Conservation (phyloP, 2,888 invertebrate genomes). For the Drosophila ochracea region DNA sequence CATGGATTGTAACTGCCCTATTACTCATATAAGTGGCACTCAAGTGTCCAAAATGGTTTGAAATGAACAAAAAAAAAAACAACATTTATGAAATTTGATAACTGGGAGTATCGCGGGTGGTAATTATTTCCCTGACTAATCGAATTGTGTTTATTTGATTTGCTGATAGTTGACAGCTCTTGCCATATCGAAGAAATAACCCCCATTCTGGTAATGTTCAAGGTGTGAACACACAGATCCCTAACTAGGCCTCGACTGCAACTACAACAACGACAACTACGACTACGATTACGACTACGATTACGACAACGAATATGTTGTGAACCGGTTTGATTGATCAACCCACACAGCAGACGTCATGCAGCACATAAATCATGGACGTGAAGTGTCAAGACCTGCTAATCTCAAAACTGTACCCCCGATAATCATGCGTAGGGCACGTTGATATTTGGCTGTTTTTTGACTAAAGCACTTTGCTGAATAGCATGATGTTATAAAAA, state of each 20-base stretch:
- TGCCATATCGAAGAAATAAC: constrained; percentile 3
- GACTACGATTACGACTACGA: neutral
- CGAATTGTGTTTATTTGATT: constrained; percentile 30
- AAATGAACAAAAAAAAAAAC: constrained; percentile 8
- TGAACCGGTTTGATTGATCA: constrained; percentile 56
- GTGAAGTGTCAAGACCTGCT: constrained; percentile 56
- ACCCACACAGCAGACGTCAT: constrained; percentile 25
- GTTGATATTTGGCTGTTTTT: constrained; percentile 13
- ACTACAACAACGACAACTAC: neutral
- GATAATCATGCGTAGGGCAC: constrained; percentile 63
- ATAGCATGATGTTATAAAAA: neutral
- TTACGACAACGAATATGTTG: constrained; percentile 1
- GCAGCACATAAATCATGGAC: constrained; percentile 60
- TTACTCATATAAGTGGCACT: constrained; percentile 60
- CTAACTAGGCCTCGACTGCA: constrained; percentile 27
- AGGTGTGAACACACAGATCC: constrained; percentile 22
- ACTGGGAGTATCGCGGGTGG: constrained; percentile 1
- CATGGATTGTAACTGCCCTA: constrained; percentile 19
- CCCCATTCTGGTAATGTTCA: constrained; percentile 12
- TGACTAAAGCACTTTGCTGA: neutral
- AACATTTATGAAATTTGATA: constrained; percentile 29
- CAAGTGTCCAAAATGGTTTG: constrained; percentile 47
- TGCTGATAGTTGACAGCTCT: constrained; percentile 42
- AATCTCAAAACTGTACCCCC: constrained; percentile 62
- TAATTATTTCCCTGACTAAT: constrained; percentile 35